Evolutionary conservation across 2,888 invertebrate genomes (phyloP).

Genomic region (Calliphora vomitoria): DNA sequence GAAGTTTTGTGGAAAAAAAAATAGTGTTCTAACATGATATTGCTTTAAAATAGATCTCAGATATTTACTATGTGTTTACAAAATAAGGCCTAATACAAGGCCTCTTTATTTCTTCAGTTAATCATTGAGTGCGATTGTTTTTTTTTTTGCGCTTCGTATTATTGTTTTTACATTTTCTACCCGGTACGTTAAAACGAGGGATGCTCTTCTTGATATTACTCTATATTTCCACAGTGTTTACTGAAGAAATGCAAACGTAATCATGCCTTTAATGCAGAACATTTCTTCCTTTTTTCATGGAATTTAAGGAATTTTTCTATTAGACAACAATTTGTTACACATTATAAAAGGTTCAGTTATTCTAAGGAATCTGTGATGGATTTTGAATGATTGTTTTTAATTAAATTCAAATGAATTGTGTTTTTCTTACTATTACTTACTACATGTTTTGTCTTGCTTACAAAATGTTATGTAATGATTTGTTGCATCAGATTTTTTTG

Average conservation of each 20-base stretch:
- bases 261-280: constrained; percentile 33
- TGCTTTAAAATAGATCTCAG: too few relatives aligned
- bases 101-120: too few relatives aligned
- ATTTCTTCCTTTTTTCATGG: constrained; percentile 46
- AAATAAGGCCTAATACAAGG: too few relatives aligned
- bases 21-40: too few relatives aligned
- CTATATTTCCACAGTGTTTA: not conserved
- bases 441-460: not conserved
- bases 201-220: constrained; percentile 23
- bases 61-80: too few relatives aligned
- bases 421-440: not conserved
- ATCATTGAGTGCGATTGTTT: too few relatives aligned
- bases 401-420: constrained; percentile 65
- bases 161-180: not conserved
- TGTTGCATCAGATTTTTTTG: not conserved
- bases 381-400: constrained; percentile 67
- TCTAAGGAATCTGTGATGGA: constrained; percentile 52
- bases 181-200: constrained; percentile 21
- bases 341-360: constrained; percentile 59
- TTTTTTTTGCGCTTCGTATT: too few relatives aligned
- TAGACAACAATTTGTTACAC: constrained; percentile 80
- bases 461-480: not conserved
- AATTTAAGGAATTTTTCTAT: constrained; percentile 79
- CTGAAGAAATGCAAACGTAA: constrained; percentile 51
- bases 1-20: too few relatives aligned